Evolutionary conservation across 2,797 vertebrate species (phyloP).

Genomic region (Hipposideros larvatus): DNA sequence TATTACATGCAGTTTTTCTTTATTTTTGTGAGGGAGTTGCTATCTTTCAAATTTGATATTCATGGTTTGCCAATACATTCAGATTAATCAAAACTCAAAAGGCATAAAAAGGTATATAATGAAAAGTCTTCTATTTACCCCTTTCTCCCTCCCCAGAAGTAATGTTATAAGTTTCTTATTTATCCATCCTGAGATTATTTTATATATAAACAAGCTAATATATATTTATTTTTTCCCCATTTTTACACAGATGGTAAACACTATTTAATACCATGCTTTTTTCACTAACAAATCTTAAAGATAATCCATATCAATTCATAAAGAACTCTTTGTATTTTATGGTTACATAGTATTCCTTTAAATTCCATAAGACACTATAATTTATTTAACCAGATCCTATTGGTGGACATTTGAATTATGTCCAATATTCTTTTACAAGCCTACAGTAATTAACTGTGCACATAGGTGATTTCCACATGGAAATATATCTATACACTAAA

Average conservation of each 20-base stretch:
- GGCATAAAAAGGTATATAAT: neutral
- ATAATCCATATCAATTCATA: neutral
- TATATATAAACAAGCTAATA: constrained; percentile 10
- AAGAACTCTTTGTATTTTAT: constrained; percentile 30
- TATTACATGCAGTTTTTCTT: constrained; percentile 33
- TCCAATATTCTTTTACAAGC: neutral
- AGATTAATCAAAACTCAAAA: constrained; percentile 42
- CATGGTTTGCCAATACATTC: neutral
- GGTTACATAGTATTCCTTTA: constrained; percentile 11
- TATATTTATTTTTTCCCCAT: neutral
- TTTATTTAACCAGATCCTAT: constrained; percentile 24
- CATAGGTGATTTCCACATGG: constrained; percentile 30
- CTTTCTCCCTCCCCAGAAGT: neutral
- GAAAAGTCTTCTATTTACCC: neutral
- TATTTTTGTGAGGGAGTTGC: neutral
- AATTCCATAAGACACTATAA: neutral
- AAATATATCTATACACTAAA: constrained; percentile 54
- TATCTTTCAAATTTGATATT: neutral
- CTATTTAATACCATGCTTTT: constrained; percentile 13
- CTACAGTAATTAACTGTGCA: neutral
- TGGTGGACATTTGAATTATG: constrained; percentile 6
- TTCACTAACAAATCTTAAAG: constrained; percentile 17
- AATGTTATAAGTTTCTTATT: neutral
- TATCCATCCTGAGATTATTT: constrained; percentile 21
- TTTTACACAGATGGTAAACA: constrained; percentile 39